Evolutionary conservation across 2,113 vertebrate species (phyloP), one percentile per base, ranked within the genome.

Genomic region (Halichoerus grypus): DNA sequence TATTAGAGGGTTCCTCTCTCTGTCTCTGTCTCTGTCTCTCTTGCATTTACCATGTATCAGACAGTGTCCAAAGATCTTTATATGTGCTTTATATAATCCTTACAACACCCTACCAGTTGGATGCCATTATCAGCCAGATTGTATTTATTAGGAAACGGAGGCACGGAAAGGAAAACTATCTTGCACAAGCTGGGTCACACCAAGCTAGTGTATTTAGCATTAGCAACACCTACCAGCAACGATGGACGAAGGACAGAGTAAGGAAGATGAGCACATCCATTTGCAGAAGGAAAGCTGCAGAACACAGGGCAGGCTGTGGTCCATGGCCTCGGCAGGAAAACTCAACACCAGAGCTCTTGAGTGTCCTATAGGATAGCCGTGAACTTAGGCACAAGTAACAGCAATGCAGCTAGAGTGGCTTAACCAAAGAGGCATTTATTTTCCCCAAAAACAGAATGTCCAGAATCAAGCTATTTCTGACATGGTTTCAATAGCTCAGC

Each of bases 311-410:
- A 77, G 74, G 74, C 42, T 77, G 42, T 31, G 74, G 74, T 49
- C 42, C 26, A 5, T 9, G 42, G 18, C 74, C 9, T 4, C 8
- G 1, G 74, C 26, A 77, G 14, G 19, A 67, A 36, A 28, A 28
- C 3, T 16, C 31, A 76, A 33, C 76, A 2, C 36, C 33, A 59
- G 26, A 1, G 19, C 46, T 46, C 49, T 33, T 3, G 31, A 5
- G 31, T 7, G 0, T 14, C 18, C 1, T 4, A 11, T 42, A n/a
- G 7, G 33, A 1, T 10, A 61, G n/a, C 11, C 2, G 3, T 16
- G 49, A 2, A 3, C 51, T 18, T 3, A 9, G 42, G 31, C 26
- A 5, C 83, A 21, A 28, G 28, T 11, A 15, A 33, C 7, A 42
- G 88, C 33, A 65, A 39, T 12, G 39, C 21, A 80, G n/a, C 13